These are phyloP conservation scores for Marisa cornuarietis DNA, from an alignment of 1,140 invertebrate genomes.

Conservation along the genomic window DNA sequence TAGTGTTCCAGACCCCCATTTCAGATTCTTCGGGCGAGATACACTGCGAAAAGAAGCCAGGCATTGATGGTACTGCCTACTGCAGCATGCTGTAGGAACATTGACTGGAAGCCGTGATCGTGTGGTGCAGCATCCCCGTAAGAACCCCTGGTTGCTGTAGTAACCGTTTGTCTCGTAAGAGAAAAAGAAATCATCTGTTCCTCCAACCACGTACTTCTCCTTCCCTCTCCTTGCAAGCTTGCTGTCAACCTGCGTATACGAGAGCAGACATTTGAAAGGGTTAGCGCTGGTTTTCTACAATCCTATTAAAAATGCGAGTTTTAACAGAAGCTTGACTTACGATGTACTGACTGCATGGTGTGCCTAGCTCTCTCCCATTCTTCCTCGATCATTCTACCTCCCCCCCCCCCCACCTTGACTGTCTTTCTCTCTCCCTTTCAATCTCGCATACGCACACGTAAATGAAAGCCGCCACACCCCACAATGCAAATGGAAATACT, in stretches of 20 bases:
- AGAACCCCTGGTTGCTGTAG: slow-evolving; percentile 5
- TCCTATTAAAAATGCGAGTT: neutral
- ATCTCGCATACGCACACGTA: neutral
- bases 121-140: neutral
- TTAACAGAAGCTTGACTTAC: no score
- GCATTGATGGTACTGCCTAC: no score
- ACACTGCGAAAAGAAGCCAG: no score
- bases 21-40: no score
- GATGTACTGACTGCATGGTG: neutral
- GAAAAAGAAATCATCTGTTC: neutral
- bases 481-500: no score
- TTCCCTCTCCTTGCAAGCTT: neutral
- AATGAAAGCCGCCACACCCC: neutral
- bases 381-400: neutral
- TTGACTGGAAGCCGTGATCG: no score
- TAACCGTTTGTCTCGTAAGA: neutral
- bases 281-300: neutral
- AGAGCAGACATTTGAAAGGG: no score
- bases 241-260: no score
- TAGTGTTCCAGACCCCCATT: neutral
- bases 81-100: no score
- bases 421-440: slow-evolving; percentile 12
- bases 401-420: neutral
- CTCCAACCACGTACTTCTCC: neutral
- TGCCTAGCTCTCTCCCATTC: neutral